Evolutionary conservation across 2,113 vertebrate genomes (phyloP).

Genomic region (Aplodontia rufa): DNA sequence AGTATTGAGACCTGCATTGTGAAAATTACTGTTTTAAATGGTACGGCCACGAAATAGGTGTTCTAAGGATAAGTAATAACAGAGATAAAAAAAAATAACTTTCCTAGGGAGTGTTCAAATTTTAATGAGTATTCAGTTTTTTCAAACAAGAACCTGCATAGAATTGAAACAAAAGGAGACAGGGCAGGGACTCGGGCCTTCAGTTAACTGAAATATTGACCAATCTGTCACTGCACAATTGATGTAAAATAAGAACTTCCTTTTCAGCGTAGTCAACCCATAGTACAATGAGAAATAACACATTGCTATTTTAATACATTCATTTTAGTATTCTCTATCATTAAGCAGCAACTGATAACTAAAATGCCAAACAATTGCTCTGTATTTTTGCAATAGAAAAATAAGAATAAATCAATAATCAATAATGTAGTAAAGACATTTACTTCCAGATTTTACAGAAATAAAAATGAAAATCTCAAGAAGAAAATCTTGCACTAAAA

Average conservation of each 20-base stretch:
- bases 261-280: neutral
- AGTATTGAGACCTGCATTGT: neutral
- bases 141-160: neutral
- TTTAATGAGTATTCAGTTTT: neutral
- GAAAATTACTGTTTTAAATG: conserved; percentile 18
- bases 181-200: neutral
- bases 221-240: neutral
- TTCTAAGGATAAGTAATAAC: neutral
- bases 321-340: neutral
- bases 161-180: neutral
- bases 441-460: neutral
- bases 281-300: neutral
- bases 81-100: neutral
- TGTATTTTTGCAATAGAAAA: neutral
- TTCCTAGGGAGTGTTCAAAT: neutral
- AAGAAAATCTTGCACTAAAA: neutral
- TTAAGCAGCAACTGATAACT: neutral
- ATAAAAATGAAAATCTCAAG: neutral
- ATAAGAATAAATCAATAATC: neutral
- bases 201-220: neutral
- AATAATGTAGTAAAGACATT: neutral
- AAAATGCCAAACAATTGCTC: neutral
- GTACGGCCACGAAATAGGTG: neutral
- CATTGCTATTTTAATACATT: neutral
- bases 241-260: neutral